Conservation (phyloP, 2,888 invertebrate genomes). For the Orchestes rusci region DNA sequence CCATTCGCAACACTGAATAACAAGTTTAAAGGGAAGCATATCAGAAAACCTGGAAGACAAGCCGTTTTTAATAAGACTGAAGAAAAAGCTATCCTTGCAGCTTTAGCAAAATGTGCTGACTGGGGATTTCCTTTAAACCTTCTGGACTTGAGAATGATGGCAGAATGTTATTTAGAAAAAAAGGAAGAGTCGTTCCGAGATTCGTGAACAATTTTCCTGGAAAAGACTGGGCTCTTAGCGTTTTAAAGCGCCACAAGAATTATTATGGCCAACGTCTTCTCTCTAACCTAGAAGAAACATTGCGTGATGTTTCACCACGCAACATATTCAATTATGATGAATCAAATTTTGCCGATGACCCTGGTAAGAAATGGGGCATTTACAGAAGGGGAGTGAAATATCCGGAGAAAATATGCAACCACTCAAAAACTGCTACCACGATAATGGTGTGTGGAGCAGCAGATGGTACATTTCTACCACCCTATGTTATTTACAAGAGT, state of each 20-base stretch:
- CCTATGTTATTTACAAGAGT: conserved; percentile 3
- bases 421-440: conserved; percentile 25
- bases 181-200: conserved; percentile 12
- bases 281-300: conserved; percentile 21
- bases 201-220: conserved; percentile 13
- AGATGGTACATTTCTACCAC: conserved; percentile 33
- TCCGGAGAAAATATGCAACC: conserved; percentile 26
- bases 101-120: neutral
- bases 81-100: neutral
- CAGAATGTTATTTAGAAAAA: conserved; percentile 1
- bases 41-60: neutral
- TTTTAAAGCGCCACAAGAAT: conserved; percentile 6
- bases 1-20: neutral
- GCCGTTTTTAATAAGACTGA: neutral
- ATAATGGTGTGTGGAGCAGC: conserved; percentile 36
- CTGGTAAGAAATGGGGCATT: conserved; percentile 23
- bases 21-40: neutral
- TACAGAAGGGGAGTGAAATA: conserved; percentile 14
- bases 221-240: conserved; percentile 11
- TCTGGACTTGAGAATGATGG: neutral
- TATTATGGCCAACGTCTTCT: conserved; percentile 13
- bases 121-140: neutral
- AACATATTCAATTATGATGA: conserved; percentile 18
- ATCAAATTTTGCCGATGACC: conserved; percentile 22
- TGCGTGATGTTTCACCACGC: conserved; percentile 17